Percentiles rank a stretch among this genome's conserved stretches.
phyloP scores from a whole-genome alignment of 2,113 vertebrate species.

The Ceyx cyanopectus region DNA sequence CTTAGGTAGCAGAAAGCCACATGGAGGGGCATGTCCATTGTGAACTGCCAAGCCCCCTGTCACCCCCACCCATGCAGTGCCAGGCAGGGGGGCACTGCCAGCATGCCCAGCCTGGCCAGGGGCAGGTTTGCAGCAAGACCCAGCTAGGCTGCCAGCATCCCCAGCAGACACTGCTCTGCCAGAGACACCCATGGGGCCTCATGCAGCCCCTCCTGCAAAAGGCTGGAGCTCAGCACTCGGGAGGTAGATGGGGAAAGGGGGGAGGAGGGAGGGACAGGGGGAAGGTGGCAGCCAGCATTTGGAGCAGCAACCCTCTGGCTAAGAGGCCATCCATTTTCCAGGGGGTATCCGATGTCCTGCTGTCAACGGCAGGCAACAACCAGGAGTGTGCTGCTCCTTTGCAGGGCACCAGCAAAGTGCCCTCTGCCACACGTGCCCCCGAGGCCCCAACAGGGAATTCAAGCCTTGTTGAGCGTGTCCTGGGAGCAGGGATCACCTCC shows the following conservation, averaged over 20 bases:
- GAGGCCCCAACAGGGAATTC: neutral
- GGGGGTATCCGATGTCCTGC: neutral
- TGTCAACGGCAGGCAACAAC: neutral
- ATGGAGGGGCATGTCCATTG: neutral
- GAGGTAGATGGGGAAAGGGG: neutral
- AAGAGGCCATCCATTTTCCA: conserved; percentile 6
- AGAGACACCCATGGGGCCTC: accelerated
- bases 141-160: neutral
- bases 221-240: neutral
- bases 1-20: neutral
- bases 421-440: neutral
- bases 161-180: neutral
- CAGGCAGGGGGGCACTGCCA: neutral
- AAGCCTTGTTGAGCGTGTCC: neutral
- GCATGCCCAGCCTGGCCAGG: neutral
- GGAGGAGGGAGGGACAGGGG: neutral
- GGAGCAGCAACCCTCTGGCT: accelerated
- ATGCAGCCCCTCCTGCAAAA: accelerated
- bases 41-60: neutral
- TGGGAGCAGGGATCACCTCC: neutral
- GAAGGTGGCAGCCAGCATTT: neutral
- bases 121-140: neutral
- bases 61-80: neutral
- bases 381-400: neutral
- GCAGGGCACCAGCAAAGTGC: neutral